These are phyloP conservation scores for Drymodes brunneopygia DNA, from an alignment of 2,113 vertebrate genomes.

Conservation along the genomic window DNA sequence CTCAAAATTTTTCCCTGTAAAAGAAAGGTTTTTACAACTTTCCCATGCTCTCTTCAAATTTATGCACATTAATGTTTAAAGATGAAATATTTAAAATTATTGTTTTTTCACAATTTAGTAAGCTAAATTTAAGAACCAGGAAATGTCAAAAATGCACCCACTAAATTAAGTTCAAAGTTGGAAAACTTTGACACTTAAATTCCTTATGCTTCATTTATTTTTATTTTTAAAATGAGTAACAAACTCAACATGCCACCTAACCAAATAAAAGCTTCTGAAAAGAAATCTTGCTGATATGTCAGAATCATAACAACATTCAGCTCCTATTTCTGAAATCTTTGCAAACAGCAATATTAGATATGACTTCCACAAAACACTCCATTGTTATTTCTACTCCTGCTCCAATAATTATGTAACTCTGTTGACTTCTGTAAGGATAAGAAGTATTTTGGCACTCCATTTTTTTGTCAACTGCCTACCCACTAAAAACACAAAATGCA, in stretches of 20 bases:
- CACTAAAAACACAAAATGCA: neutral
- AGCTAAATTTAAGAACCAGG: neutral
- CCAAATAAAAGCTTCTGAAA: neutral
- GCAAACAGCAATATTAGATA: neutral
- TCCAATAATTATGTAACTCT: neutral
- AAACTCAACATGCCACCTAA: neutral
- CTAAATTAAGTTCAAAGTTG: neutral
- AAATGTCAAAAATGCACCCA: neutral
- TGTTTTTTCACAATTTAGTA: neutral
- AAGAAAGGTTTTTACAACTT: neutral
- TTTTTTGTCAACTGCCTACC: neutral
- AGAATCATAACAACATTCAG: neutral
- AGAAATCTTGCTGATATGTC: neutral
- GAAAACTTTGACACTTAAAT: neutral
- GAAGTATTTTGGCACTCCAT: neutral
- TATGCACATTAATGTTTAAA: neutral
- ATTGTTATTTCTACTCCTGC: neutral
- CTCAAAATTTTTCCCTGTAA: neutral
- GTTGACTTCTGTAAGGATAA: neutral
- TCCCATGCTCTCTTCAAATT: neutral
- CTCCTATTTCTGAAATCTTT: neutral
- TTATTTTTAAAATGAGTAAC: neutral
- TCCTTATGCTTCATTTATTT: neutral
- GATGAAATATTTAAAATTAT: neutral
- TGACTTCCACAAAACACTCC: neutral